A percentile compares a stretch with the other conserved stretches of the same genome.
These are phyloP conservation scores for Leptinotarsa tumamoca DNA, from an alignment of 2,888 invertebrate genomes.

Conservation along the genomic window DNA sequence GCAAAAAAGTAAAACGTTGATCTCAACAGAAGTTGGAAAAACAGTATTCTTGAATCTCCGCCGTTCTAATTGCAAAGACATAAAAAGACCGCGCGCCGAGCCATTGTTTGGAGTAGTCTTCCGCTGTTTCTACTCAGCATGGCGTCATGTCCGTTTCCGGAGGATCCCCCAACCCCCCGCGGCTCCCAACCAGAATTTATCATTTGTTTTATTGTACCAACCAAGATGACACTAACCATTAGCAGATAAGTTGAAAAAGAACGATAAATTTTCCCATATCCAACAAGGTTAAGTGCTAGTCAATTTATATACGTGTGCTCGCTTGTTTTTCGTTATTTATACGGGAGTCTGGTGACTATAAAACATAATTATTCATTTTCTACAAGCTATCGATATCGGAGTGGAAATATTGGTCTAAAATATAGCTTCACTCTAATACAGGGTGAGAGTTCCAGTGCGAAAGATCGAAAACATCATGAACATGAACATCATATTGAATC, in stretches of 20 bases:
- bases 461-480: too few species aligned
- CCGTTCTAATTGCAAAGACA: slow-evolving; percentile 65
- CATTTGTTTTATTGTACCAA: slow-evolving; percentile 59
- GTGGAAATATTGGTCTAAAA: neutral
- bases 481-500: too few species aligned
- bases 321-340: slow-evolving; percentile 39
- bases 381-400: neutral
- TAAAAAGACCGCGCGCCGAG: slow-evolving; percentile 64
- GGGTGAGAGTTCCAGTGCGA: too few species aligned
- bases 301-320: slow-evolving; percentile 44
- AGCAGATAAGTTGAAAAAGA: slow-evolving; percentile 49
- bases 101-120: slow-evolving; percentile 68
- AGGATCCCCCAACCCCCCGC: slow-evolving; percentile 50
- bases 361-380: neutral
- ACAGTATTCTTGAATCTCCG: slow-evolving; percentile 63
- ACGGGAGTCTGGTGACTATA: slow-evolving; percentile 4
- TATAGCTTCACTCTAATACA: too few species aligned
- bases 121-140: slow-evolving; percentile 68
- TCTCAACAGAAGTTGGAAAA: slow-evolving; percentile 56
- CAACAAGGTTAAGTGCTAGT: slow-evolving; percentile 45
- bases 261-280: slow-evolving; percentile 48
- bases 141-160: slow-evolving; percentile 69
- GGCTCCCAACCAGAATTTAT: slow-evolving; percentile 57
- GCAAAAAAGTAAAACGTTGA: slow-evolving; percentile 36
- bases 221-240: slow-evolving; percentile 56